These are phyloP conservation scores for Biston stratarius DNA, from an alignment of 2,888 invertebrate genomes.

Conservation along the genomic window DNA sequence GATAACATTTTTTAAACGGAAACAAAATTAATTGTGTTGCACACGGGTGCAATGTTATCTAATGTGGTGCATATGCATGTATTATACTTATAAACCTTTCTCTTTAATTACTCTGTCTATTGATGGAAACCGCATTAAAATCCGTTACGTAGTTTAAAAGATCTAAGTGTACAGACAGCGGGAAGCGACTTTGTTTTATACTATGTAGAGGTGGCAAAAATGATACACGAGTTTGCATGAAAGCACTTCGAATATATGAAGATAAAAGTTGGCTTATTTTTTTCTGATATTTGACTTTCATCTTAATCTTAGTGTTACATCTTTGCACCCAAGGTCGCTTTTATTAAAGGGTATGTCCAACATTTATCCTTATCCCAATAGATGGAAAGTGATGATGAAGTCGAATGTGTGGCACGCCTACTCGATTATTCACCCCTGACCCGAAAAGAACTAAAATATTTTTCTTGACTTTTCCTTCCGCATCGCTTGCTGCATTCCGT, in stretches of 20 bases:
- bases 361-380: slow-evolving; percentile 34
- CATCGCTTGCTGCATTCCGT: slow-evolving; percentile 10
- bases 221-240: neutral
- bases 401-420: slow-evolving; percentile 30
- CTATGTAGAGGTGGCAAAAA: neutral
- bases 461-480: slow-evolving; percentile 28
- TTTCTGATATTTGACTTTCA: slow-evolving; percentile 6
- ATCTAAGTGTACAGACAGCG: too few relatives aligned
- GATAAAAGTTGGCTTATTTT: slow-evolving; percentile 7
- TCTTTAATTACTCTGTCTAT: too few relatives aligned
- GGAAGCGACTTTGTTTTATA: too few relatives aligned
- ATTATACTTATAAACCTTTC: too few relatives aligned
- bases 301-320: neutral
- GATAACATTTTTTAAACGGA: neutral
- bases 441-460: slow-evolving; percentile 25
- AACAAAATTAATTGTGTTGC: slow-evolving; percentile 4
- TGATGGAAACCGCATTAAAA: too few relatives aligned
- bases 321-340: slow-evolving; percentile 9
- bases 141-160: too few relatives aligned
- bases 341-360: slow-evolving; percentile 31
- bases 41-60: too few relatives aligned
- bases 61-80: too few relatives aligned
- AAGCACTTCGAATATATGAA: neutral
- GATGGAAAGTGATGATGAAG: slow-evolving; percentile 32
- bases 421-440: slow-evolving; percentile 39